Base-by-base conservation (phyloP, 2,888 invertebrate genomes). In the Drosophila anomelani region DNA sequence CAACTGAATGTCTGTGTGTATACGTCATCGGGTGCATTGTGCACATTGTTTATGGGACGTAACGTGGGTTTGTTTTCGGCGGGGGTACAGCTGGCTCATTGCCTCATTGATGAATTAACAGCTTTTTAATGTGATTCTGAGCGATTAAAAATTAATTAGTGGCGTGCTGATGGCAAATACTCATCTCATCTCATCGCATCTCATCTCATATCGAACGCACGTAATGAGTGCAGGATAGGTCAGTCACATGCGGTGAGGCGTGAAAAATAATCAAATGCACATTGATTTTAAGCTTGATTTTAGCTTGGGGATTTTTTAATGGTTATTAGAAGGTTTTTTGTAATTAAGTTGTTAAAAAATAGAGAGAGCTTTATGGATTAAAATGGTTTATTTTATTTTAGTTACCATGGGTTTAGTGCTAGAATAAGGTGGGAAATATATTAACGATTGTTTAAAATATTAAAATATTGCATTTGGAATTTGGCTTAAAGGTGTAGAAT, bases 41-140 rank as follows among this genome's bases (percentile, higher is more conserved):
- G 38, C 53, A 29, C 51, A 39, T 56, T 62, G 53, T 62, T 72
- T 70, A 39, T 49, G 15, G 20, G 20, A 17, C 23, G 32, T 49
- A 43, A n/a, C 34, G 43, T 53, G 32, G 32, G 51, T 53, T 38
- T 29, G 32, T 23, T 29, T 32, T 55, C 8, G n/a, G 15, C n/a
- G 39, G 5, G 36, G 17, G 5, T 38, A 36, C 58, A 59, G 46
- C 73, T 57, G 67, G 58, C 46, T 62, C 29, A 46, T 26, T 46
- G 71, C 34, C 72, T 74, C 32, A 75, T 71, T 75, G 75, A 66
- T 55, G n/a, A 71, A 71, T 71, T 71, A 71, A 71, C 71, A 51
- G 71, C 66, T 36, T 71, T 75, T 71, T 71, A 75, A 64, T 71
- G 66, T 59, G 70, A 69, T 51, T 55, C 44, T 46, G 51, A 38